phyloP scores from a whole-genome alignment of 1,140 invertebrate genomes.

The Lasioglossum baleicum region DNA sequence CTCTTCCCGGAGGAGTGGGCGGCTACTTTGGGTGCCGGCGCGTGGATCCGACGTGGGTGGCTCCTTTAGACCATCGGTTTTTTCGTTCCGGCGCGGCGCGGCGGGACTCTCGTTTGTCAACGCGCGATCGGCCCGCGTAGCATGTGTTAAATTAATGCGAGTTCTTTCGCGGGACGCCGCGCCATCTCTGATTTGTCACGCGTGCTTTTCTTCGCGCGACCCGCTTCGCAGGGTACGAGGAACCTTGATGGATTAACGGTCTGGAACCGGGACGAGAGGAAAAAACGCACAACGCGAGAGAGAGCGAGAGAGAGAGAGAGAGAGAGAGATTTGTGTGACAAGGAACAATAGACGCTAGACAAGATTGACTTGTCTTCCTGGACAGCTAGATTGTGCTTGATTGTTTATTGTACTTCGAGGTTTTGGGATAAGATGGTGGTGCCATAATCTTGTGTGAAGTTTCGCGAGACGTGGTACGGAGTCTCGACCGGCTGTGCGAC shows the following conservation, averaged over 20 bases:
- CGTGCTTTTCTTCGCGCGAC: slow-evolving; percentile 53
- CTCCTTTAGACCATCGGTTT: not conserved
- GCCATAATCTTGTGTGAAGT: too few relatives aligned
- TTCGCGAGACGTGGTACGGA: too few relatives aligned
- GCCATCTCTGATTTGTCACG: slow-evolving; percentile 63
- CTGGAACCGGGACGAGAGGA: slow-evolving; percentile 29
- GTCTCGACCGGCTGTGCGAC: not conserved
- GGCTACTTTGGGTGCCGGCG: not conserved
- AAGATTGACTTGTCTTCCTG: too few relatives aligned
- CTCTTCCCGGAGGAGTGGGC: too few relatives aligned
- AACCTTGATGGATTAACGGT: slow-evolving; percentile 65
- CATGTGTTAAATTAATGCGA: slow-evolving; percentile 56
- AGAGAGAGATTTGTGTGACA: not conserved
- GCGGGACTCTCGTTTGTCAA: slow-evolving; percentile 51
- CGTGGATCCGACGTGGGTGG: slow-evolving; percentile 32
- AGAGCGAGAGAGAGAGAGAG: not conserved
- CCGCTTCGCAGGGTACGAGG: slow-evolving; percentile 18
- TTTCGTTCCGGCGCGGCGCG: not conserved
- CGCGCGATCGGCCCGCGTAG: slow-evolving; percentile 39
- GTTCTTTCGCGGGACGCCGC: slow-evolving; percentile 48
- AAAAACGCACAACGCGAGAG: slow-evolving; percentile 1
- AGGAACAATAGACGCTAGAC: not conserved
- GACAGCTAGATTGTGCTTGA: too few relatives aligned
- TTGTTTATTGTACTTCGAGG: too few relatives aligned
- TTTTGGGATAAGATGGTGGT: too few relatives aligned